phyloP scores from a whole-genome alignment of 2,113 vertebrate species.

The Tor tambroides region DNA sequence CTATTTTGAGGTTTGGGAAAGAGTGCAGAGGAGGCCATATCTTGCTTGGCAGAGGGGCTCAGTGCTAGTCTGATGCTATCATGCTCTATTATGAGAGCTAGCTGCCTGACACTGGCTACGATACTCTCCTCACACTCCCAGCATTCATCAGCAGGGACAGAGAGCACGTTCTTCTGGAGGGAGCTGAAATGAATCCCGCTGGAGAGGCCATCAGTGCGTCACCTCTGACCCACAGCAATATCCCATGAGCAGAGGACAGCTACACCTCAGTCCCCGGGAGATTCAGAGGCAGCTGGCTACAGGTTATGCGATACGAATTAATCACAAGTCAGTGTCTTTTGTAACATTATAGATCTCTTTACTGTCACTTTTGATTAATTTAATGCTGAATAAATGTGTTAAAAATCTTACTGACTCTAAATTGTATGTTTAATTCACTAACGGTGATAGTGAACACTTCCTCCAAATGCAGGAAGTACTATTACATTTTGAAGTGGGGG shows the following conservation, averaged over 20 bases:
- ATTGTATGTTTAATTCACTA: too few relatives aligned
- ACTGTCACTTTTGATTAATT: neutral
- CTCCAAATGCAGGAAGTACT: neutral
- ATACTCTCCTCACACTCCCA: conserved; percentile 16
- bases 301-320: conserved; percentile 38
- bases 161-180: conserved; percentile 36
- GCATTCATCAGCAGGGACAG: conserved; percentile 49
- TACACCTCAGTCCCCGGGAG: neutral
- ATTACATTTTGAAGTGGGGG: neutral
- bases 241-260: conserved; percentile 22
- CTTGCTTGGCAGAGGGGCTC: conserved; percentile 47
- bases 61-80: conserved; percentile 60
- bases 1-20: conserved; percentile 62
- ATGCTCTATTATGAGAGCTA: conserved; percentile 56
- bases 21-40: conserved; percentile 41
- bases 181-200: conserved; percentile 44
- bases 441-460: neutral
- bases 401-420: neutral
- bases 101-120: conserved; percentile 46
- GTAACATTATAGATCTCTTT: neutral
- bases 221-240: conserved; percentile 46
- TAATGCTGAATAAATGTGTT: neutral
- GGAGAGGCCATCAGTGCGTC: conserved; percentile 44
- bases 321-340: neutral
- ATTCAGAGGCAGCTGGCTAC: neutral